Conservation (phyloP, 2,797 vertebrate species). For the Macropus fuliginosus region DNA sequence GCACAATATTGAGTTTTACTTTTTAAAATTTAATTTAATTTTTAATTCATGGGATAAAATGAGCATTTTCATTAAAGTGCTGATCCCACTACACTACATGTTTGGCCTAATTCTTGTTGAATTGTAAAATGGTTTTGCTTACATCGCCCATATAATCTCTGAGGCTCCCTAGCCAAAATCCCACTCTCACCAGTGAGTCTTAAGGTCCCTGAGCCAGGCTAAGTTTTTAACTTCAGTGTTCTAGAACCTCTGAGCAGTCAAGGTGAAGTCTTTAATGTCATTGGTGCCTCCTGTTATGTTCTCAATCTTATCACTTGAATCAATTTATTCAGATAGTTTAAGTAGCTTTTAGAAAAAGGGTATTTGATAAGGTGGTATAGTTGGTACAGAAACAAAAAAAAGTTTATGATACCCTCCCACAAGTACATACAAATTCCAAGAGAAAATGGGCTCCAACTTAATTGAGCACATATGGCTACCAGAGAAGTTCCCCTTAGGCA, state of each 20-base stretch:
- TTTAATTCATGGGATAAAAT: too few relatives aligned
- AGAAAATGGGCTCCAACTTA: neutral
- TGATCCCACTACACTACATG: neutral
- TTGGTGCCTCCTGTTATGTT: neutral
- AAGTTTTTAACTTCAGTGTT: neutral
- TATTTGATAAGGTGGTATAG: neutral
- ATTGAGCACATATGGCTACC: neutral
- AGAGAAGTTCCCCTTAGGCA: neutral
- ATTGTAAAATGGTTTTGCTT: neutral
- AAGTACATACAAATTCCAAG: neutral
- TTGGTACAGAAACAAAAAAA: neutral
- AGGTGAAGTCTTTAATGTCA: neutral
- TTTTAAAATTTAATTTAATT: too few relatives aligned
- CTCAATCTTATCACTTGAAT: neutral
- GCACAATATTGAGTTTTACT: too few relatives aligned
- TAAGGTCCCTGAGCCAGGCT: neutral
- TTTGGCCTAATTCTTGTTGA: neutral
- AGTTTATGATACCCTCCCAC: neutral
- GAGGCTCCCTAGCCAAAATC: neutral
- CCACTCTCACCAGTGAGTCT: neutral
- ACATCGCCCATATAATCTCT: neutral
- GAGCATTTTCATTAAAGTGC: too few relatives aligned
- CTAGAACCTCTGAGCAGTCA: neutral
- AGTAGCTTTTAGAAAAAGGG: neutral
- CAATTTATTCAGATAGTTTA: neutral